Evolutionary conservation across 37 sponge, comb jelly and placozoan species (phyloP).

Genomic region (Petrosia ficiformis): DNA sequence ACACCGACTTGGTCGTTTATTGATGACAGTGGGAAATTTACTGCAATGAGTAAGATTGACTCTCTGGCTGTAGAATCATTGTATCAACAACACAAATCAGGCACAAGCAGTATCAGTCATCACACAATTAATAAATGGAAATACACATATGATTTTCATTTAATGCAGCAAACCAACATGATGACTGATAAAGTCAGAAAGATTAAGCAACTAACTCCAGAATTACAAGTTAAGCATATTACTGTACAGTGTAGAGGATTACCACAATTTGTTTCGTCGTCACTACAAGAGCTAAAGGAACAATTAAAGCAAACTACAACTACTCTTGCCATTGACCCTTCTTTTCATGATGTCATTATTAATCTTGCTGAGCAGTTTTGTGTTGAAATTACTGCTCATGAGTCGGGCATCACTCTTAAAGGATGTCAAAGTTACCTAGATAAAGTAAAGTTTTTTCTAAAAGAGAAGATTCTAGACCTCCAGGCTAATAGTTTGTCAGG

Average conservation of each 20-base stretch:
- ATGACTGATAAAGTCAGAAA: not conserved
- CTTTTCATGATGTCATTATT: not conserved
- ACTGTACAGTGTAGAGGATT: not conserved
- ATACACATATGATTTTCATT: conserved; percentile 14
- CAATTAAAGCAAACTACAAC: not conserved
- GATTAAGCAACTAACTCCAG: not conserved
- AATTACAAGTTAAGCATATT: not conserved
- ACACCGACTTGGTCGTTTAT: not conserved
- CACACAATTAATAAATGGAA: not conserved
- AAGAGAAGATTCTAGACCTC: not conserved
- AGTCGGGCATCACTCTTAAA: not conserved
- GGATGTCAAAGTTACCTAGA: not conserved
- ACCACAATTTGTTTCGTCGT: not conserved
- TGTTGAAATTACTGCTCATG: not conserved
- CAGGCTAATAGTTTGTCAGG: not conserved
- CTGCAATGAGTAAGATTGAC: not conserved
- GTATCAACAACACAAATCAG: not conserved
- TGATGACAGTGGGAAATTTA: not conserved
- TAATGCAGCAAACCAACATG: conserved; percentile 6
- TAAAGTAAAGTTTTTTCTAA: not conserved
- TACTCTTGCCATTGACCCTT: not conserved
- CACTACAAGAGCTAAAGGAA: not conserved
- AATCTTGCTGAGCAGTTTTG: not conserved
- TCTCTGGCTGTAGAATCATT: conserved; percentile 10
- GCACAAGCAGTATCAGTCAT: not conserved